Evolutionary conservation across 2,797 vertebrate species (phyloP).

Genomic region (Petrocephalus schoutedeni): DNA sequence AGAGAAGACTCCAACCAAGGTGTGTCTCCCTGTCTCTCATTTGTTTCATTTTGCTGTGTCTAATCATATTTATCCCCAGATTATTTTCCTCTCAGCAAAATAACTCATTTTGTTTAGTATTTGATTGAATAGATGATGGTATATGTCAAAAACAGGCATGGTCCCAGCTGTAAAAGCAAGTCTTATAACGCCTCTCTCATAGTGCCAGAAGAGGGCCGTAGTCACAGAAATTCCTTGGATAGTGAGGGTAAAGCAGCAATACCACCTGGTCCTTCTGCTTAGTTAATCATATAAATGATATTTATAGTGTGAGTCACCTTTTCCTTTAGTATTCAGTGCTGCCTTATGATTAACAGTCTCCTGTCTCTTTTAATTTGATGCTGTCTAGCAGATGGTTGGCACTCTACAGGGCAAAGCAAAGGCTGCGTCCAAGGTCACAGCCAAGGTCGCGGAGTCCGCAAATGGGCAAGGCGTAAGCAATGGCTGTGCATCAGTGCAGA

Average conservation of each 20-base stretch:
- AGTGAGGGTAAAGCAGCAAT: background rate
- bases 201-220: background rate
- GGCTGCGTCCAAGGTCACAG: background rate
- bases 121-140: background rate
- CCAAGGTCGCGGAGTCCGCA: background rate
- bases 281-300: background rate
- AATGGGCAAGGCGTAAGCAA: constrained; percentile 17
- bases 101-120: background rate
- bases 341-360: background rate
- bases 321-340: background rate
- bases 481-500: constrained; percentile 9
- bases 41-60: background rate
- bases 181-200: background rate
- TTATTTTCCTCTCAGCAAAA: background rate
- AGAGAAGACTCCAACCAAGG: background rate
- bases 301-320: background rate
- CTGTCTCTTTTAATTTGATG: background rate
- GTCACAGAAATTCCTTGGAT: background rate
- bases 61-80: background rate
- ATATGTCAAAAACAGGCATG: background rate
- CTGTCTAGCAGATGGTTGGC: background rate
- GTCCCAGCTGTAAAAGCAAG: background rate
- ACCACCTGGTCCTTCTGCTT: background rate
- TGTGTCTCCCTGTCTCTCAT: background rate
- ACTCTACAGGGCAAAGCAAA: background rate